These are phyloP conservation scores for Mungos mungo DNA, from an alignment of 2,113 vertebrate species.

Conservation along the genomic window DNA sequence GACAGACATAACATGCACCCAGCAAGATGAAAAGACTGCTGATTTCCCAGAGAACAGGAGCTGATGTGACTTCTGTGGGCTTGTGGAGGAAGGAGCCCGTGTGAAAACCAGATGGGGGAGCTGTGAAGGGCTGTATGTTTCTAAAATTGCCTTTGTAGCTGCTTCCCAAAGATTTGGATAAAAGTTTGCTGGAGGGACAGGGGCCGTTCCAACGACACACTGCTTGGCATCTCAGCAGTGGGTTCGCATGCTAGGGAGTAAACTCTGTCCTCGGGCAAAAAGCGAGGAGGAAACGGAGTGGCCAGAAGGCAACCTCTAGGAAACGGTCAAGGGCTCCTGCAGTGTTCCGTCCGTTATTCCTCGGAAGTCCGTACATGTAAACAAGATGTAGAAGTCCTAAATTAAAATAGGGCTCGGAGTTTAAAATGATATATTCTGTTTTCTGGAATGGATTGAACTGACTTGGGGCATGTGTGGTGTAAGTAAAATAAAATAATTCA, in stretches of 20 bases:
- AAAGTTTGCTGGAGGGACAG: neutral
- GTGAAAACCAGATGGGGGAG: conserved; percentile 75
- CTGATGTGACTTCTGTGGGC: conserved; percentile 67
- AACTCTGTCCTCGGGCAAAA: conserved; percentile 33
- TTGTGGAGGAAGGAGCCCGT: conserved; percentile 74
- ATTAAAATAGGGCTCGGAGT: conserved; percentile 24
- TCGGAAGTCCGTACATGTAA: neutral
- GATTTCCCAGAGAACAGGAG: conserved; percentile 77
- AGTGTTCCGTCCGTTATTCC: neutral
- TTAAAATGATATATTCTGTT: neutral
- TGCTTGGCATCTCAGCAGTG: conserved; percentile 6
- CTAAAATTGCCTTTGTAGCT: conserved; percentile 53
- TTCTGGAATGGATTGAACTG: neutral
- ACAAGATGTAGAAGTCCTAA: neutral
- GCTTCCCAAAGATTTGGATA: conserved; percentile 17
- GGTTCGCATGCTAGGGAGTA: neutral
- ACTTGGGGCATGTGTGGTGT: neutral
- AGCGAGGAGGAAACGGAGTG: neutral
- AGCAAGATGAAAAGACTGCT: conserved; percentile 80
- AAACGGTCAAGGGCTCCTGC: neutral
- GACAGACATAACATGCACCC: conserved; percentile 77
- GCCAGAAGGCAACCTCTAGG: neutral
- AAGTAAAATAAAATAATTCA: conserved; percentile 31
- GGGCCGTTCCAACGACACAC: conserved; percentile 25
- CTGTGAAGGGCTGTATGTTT: conserved; percentile 61